Conservation (phyloP, 1,140 invertebrate species). For the Cotesia glomerata region DNA sequence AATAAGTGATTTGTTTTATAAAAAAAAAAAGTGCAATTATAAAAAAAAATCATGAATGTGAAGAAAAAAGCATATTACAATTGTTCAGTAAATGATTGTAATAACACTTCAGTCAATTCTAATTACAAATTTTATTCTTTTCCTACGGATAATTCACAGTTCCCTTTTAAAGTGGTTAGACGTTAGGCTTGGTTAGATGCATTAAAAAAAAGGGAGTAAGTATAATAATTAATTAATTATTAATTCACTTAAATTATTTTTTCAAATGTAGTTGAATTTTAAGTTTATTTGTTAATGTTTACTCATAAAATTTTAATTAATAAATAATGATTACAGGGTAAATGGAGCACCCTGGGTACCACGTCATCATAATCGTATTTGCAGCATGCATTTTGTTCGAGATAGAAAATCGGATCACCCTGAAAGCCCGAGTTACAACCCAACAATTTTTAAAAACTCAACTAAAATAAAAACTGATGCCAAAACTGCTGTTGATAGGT, state of each 20-base stretch:
- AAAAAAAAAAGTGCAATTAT: neutral
- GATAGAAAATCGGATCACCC: neutral
- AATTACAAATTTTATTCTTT: neutral
- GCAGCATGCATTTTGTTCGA: neutral
- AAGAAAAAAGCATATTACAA: neutral
- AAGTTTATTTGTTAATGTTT: neutral
- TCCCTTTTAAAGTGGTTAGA: neutral
- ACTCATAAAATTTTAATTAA: neutral
- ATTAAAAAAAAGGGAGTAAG: neutral
- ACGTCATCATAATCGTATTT: neutral
- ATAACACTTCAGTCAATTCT: neutral
- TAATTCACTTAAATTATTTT: neutral
- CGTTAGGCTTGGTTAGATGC: neutral
- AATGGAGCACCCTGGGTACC: neutral
- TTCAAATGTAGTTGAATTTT: neutral
- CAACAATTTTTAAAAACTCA: neutral
- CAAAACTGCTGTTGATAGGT: neutral
- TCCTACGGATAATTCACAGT: neutral
- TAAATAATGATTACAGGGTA: neutral
- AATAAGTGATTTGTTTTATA: neutral
- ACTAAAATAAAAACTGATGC: neutral
- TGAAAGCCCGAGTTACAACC: neutral
- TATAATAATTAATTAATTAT: neutral
- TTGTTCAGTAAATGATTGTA: neutral
- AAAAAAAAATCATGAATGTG: neutral